These are phyloP conservation scores for Tetragonisca angustula DNA, from an alignment of 2,888 invertebrate genomes.

Conservation along the genomic window DNA sequence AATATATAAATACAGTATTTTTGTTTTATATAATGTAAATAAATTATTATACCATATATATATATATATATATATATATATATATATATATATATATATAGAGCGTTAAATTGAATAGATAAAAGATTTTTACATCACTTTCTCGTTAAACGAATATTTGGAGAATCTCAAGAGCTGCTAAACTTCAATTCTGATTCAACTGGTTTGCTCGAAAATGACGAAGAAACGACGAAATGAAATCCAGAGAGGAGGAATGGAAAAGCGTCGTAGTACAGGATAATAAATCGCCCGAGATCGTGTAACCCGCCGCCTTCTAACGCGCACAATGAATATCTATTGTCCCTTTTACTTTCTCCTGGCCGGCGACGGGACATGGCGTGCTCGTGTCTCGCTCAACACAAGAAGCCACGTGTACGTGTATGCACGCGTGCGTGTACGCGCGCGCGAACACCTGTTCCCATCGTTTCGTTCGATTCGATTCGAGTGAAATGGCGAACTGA, in stretches of 20 bases:
- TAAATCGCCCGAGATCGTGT: constrained; percentile 50
- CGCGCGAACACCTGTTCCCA: constrained; percentile 44
- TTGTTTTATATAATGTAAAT: no score
- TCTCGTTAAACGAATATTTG: no score
- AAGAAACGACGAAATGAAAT: background rate
- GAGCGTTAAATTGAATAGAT: no score
- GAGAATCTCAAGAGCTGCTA: background rate
- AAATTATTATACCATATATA: no score
- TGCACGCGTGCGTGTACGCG: background rate
- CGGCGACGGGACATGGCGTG: constrained; percentile 27
- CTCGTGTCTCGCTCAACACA: constrained; percentile 31
- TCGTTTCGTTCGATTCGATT: background rate
- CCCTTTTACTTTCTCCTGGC: constrained; percentile 55
- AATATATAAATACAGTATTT: no score
- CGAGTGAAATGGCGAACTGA: background rate
- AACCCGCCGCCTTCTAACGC: constrained; percentile 32
- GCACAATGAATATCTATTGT: constrained; percentile 62
- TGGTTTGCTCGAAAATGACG: background rate
- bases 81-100: no score
- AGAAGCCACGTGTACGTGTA: constrained; percentile 40
- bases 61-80: no score
- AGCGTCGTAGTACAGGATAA: constrained; percentile 23
- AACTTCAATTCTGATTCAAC: background rate
- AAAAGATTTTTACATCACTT: no score
- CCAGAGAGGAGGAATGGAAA: constrained; percentile 3